Base-by-base conservation (phyloP, 1,140 invertebrate genomes). In the Holotrichia oblita region DNA sequence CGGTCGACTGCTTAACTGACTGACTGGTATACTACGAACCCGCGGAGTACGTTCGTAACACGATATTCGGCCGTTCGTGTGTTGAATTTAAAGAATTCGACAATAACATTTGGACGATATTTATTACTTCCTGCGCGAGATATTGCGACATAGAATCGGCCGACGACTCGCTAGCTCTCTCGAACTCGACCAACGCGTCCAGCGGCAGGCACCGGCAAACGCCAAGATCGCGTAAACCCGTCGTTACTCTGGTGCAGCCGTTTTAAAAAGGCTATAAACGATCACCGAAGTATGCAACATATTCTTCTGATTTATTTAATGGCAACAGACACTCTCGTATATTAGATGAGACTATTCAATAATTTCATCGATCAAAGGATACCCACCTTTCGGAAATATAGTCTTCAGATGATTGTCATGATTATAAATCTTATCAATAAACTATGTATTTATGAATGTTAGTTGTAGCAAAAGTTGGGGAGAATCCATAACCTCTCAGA, bases 51-150 rank as follows among this genome's bases (percentile, higher is more conserved):
- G 61, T 69, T 22, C 61, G 61, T 69, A 69, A 69, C 61, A 20
- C 61, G 61, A 69, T 69, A 69, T 69, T 69, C 61, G 61, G 22
- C 27, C 61, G 61, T 69, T 69, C 61, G 61, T 69, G 61, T 22
- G 61, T 69, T 69, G 61, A 69, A 69, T 69, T 69, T 69, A 69
- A 69, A 69, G 61, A 69, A 69, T 69, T 69, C 61, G 61, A 69
- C 61, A 69, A 69, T 69, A 69, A 69, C 61, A 69, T 69, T 69
- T 34, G 61, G 61, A 69, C 27, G 20, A 69, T 69, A 69, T 69
- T 69, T 69, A 69, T 69, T 69, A 69, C 61, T 69, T 69, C 61
- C 61, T 69, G 61, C 22, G 61, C 61, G 27, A 34, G 61, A 69
- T 69, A 69, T 69, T 69, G 61, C 61, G 61, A 69, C 61, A 69